Percentiles rank a stretch among this genome's conserved stretches.
phyloP scores from a whole-genome alignment of 1,140 invertebrate species.

The Mamestra configurata region DNA sequence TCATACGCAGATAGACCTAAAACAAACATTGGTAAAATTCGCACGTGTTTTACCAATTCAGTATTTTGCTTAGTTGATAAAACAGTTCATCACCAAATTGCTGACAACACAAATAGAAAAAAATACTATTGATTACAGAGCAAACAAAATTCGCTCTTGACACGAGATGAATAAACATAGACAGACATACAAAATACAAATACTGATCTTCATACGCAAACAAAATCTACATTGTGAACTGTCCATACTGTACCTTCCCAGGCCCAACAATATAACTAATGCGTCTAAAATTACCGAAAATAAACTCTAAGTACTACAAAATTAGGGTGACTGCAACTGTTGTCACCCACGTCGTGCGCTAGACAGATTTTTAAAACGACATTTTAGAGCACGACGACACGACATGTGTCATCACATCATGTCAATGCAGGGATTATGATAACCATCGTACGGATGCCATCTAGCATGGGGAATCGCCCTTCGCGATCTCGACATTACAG shows the following conservation, averaged over 20 bases:
- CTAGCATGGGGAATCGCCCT: slow-evolving; percentile 86
- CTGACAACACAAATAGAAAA: slow-evolving; percentile 22
- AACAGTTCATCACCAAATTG: slow-evolving; percentile 19
- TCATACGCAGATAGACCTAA: background rate
- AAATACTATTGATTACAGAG: slow-evolving; percentile 49
- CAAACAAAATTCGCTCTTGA: slow-evolving; percentile 67
- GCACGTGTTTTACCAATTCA: background rate
- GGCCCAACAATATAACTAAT: slow-evolving; percentile 62
- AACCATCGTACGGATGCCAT: slow-evolving; percentile 86
- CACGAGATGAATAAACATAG: slow-evolving; percentile 69
- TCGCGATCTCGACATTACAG: slow-evolving; percentile 76
- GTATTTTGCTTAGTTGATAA: slow-evolving; percentile 5
- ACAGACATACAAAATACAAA: slow-evolving; percentile 67
- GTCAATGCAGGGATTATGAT: slow-evolving; percentile 88
- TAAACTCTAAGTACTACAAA: slow-evolving; percentile 58
- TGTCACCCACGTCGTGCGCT: slow-evolving; percentile 14
- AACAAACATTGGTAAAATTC: background rate
- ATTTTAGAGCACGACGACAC: slow-evolving; percentile 84
- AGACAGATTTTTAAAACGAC: slow-evolving; percentile 74
- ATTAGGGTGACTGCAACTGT: slow-evolving; percentile 60
- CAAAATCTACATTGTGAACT: slow-evolving; percentile 81
- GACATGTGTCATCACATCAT: slow-evolving; percentile 88
- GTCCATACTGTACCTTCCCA: slow-evolving; percentile 78
- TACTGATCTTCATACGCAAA: slow-evolving; percentile 80
- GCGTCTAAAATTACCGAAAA: slow-evolving; percentile 48